Evolutionary conservation across 64 coral and sea anemone genomes (phyloP).

Genomic region (Montipora foliosa): DNA sequence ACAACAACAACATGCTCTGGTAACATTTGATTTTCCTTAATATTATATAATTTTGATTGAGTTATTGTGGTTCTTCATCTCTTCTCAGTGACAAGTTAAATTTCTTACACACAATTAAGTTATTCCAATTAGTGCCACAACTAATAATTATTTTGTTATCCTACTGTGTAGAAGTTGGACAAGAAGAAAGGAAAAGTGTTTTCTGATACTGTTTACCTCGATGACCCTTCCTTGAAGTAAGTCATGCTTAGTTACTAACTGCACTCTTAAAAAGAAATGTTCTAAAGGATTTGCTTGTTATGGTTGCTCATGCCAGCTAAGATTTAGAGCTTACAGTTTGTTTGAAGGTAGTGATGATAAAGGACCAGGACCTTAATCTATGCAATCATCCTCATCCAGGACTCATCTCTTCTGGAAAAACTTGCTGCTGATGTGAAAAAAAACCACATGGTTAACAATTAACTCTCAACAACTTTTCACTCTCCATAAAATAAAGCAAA

Average conservation of each 20-base stretch:
- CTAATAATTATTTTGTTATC: neutral
- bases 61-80: neutral
- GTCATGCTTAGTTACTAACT: neutral
- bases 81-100: neutral
- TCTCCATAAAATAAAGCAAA: too few species aligned
- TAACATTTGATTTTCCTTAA: neutral
- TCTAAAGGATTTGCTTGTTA: too few species aligned
- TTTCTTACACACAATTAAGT: neutral
- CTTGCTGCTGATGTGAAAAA: too few species aligned
- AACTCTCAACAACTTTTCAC: too few species aligned
- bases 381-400: too few species aligned
- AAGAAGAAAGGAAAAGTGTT: constrained; percentile 10
- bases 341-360: too few species aligned
- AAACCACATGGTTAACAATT: too few species aligned
- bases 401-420: too few species aligned
- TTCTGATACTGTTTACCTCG: constrained; percentile 2
- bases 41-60: neutral
- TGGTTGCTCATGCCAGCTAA: too few species aligned
- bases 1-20: constrained; percentile 2
- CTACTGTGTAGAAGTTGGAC: neutral
- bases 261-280: too few species aligned
- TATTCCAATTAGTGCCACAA: neutral
- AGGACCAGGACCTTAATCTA: too few species aligned
- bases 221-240: constrained; percentile 11
- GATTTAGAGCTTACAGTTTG: too few species aligned